Evolutionary conservation across 35 echinoderm and acorn worm genomes (phyloP).

Genomic region (Ptychodera flava): DNA sequence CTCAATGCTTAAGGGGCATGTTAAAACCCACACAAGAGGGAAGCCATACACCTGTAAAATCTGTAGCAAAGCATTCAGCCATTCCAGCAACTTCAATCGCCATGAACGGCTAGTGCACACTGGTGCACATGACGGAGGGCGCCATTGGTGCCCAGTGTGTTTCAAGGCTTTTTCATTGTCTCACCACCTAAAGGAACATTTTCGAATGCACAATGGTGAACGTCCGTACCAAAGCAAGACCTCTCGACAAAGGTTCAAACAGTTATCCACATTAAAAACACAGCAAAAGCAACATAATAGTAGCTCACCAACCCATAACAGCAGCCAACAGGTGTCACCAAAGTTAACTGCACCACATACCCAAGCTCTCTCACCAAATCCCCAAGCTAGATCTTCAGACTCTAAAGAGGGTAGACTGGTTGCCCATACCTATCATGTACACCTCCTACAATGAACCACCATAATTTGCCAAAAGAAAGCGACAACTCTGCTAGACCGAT

Average conservation of each 20-base stretch:
- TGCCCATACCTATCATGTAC: neutral
- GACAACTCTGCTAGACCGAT: neutral
- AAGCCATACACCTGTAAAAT: constrained; percentile 31
- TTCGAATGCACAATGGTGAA: constrained; percentile 42
- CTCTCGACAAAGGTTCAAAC: neutral
- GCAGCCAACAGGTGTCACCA: too few relatives aligned
- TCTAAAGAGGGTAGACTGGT: neutral
- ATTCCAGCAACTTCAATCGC: constrained; percentile 13
- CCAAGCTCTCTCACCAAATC: neutral
- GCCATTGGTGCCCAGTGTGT: constrained; percentile 46
- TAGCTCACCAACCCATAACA: too few relatives aligned
- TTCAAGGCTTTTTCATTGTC: constrained; percentile 45
- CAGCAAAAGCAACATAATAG: neutral
- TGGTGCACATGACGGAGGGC: constrained; percentile 14
- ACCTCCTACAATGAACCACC: neutral
- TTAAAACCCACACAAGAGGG: constrained; percentile 29
- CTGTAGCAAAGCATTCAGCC: constrained; percentile 33
- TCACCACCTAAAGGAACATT: constrained; percentile 37
- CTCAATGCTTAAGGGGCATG: neutral
- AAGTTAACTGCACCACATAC: too few relatives aligned
- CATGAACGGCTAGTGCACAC: constrained; percentile 33
- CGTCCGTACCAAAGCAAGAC: constrained; percentile 23
- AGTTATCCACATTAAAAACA: neutral
- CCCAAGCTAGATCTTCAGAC: neutral
- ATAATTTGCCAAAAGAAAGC: neutral